These are phyloP conservation scores for Antheraea yamamai DNA, from an alignment of 2,888 invertebrate species.

Conservation along the genomic window DNA sequence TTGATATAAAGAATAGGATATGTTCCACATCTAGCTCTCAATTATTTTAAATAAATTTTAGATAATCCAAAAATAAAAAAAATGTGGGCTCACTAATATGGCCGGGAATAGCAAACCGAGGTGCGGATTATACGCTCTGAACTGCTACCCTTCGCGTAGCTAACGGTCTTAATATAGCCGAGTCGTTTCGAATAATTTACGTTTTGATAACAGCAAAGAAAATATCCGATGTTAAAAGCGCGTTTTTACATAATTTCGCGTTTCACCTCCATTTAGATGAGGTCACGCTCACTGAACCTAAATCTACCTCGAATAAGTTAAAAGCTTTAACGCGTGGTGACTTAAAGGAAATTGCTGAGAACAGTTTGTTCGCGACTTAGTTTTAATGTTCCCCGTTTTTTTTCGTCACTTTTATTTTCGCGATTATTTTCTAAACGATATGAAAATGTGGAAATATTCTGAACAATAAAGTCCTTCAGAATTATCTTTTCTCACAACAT, in stretches of 20 bases:
- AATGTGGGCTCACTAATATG: background rate
- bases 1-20: background rate
- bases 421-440: slow-evolving; percentile 3
- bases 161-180: background rate
- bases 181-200: slow-evolving; percentile 7
- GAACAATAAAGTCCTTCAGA: background rate
- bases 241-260: slow-evolving; percentile 26
- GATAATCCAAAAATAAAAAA: background rate
- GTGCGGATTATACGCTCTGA: background rate
- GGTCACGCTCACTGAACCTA: slow-evolving; percentile 33
- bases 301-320: slow-evolving; percentile 33
- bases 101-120: background rate
- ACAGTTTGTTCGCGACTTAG: slow-evolving; percentile 10
- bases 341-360: slow-evolving; percentile 17
- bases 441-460: background rate
- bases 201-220: slow-evolving; percentile 12
- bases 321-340: slow-evolving; percentile 23
- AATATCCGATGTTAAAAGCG: slow-evolving; percentile 16
- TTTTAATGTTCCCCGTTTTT: slow-evolving; percentile 7
- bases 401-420: background rate
- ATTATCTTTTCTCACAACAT: background rate
- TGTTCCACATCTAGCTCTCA: background rate
- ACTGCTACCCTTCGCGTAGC: background rate
- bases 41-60: background rate
- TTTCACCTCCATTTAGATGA: slow-evolving; percentile 28